These are phyloP conservation scores for Ectemnius cavifrons DNA, from an alignment of 2,888 invertebrate genomes.

Conservation along the genomic window DNA sequence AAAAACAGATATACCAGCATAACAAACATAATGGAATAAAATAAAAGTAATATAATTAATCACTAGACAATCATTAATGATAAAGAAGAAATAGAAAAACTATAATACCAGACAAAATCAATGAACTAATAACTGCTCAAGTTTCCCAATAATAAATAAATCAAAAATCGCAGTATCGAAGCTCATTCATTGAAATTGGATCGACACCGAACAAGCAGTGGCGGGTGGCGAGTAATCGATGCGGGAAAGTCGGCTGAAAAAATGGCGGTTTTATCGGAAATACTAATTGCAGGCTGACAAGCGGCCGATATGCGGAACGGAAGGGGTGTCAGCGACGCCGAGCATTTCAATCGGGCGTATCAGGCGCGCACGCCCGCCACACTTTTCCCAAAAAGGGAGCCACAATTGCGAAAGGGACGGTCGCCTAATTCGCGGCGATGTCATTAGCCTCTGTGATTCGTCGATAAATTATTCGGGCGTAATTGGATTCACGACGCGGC, in stretches of 20 bases:
- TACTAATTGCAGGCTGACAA: slow-evolving; percentile 39
- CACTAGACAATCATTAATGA: no score
- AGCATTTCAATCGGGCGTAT: slow-evolving; percentile 20
- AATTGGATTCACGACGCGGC: slow-evolving; percentile 61
- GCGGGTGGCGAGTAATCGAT: not conserved
- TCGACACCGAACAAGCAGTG: not conserved
- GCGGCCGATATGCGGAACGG: not conserved
- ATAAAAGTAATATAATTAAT: no score
- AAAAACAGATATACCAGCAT: no score
- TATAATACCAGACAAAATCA: no score
- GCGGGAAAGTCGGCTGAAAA: slow-evolving; percentile 15
- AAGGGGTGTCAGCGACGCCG: not conserved
- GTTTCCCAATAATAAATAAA: no score
- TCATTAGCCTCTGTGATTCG: slow-evolving; percentile 68
- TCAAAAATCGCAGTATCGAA: no score
- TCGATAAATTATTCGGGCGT: slow-evolving; percentile 68
- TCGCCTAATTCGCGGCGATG: slow-evolving; percentile 59
- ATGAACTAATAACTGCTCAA: no score
- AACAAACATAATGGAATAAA: no score
- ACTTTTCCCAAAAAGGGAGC: slow-evolving; percentile 44
- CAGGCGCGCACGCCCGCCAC: slow-evolving; percentile 10
- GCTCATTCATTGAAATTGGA: not conserved
- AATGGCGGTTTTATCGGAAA: slow-evolving; percentile 46
- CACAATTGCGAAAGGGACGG: slow-evolving; percentile 31
- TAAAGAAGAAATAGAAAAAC: no score